A percentile compares a stretch with the other conserved stretches of the same genome.
These are phyloP conservation scores for Hippocampus abdominalis DNA, from an alignment of 2,113 vertebrate species.

Conservation along the genomic window DNA sequence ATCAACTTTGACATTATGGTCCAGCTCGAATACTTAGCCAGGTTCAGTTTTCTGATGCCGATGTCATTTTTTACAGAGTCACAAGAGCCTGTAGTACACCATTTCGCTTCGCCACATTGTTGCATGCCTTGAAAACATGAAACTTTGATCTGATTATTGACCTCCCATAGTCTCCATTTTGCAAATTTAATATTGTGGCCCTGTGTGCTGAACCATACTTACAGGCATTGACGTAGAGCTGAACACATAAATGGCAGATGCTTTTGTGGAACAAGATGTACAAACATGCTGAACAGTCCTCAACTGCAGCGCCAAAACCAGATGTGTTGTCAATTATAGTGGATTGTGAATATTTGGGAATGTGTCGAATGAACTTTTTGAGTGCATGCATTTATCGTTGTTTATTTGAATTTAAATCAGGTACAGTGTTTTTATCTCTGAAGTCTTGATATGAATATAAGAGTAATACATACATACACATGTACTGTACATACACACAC, in stretches of 20 bases:
- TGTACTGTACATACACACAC: no score
- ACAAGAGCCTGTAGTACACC: slow-evolving; percentile 2
- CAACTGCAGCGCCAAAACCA: slow-evolving; percentile 39
- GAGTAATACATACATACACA: no score
- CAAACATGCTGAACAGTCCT: slow-evolving; percentile 41
- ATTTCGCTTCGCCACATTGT: slow-evolving; percentile 27
- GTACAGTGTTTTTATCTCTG: no score
- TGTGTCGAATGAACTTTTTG: not conserved
- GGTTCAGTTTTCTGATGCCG: slow-evolving; percentile 12
- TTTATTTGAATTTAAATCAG: no score
- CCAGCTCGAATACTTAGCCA: slow-evolving; percentile 8
- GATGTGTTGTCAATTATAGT: slow-evolving; percentile 62
- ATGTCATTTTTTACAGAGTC: slow-evolving; percentile 5
- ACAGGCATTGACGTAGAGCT: not conserved
- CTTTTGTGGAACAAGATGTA: slow-evolving; percentile 50
- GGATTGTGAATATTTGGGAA: slow-evolving; percentile 14
- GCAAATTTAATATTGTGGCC: not conserved
- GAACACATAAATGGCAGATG: slow-evolving; percentile 14
- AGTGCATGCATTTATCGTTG: not conserved
- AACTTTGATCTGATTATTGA: not conserved
- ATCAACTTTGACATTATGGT: slow-evolving; percentile 41
- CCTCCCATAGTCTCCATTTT: not conserved
- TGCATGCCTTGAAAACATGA: slow-evolving; percentile 22
- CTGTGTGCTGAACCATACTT: slow-evolving; percentile 2
- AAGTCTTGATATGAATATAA: no score